phyloP scores from a whole-genome alignment of 1,140 invertebrate species.

The Drosophila malerkotliana region DNA sequence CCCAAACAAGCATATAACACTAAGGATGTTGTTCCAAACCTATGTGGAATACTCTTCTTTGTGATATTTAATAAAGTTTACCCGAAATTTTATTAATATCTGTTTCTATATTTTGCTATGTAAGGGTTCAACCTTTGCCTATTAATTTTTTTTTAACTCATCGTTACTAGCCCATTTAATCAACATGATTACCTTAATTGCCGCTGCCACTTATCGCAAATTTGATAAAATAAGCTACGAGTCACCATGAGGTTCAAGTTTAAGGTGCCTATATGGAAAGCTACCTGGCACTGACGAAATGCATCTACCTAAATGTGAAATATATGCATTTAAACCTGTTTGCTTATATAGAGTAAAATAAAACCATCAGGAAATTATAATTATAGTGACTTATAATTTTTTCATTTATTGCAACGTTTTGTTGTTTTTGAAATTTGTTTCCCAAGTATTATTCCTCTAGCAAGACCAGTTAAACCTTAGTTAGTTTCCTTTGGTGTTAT shows the following conservation, averaged over 20 bases:
- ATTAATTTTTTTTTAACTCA: background rate
- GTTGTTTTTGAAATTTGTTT: no score
- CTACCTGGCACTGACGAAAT: background rate
- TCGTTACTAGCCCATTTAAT: background rate
- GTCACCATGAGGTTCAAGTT: conserved; percentile 10
- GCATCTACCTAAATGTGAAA: background rate
- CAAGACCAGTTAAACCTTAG: background rate
- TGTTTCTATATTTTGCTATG: background rate
- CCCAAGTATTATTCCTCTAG: background rate
- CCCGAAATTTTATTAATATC: background rate
- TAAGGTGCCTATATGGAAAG: conserved; percentile 6
- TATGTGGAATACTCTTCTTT: no score
- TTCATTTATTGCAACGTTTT: background rate
- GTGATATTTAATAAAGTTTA: background rate
- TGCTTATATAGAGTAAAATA: conserved; percentile 12
- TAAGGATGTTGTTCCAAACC: no score
- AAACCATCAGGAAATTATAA: no score
- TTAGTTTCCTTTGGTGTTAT: no score
- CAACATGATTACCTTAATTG: background rate
- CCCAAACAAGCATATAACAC: no score
- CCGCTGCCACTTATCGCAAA: background rate
- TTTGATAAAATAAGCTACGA: background rate
- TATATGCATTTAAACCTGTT: conserved; percentile 19
- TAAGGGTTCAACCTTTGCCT: background rate
- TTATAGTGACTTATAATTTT: background rate